Percentiles rank a stretch among this genome's conserved stretches.
phyloP scores from a whole-genome alignment of 2,797 vertebrate genomes.

The Emydoidea blandingii region DNA sequence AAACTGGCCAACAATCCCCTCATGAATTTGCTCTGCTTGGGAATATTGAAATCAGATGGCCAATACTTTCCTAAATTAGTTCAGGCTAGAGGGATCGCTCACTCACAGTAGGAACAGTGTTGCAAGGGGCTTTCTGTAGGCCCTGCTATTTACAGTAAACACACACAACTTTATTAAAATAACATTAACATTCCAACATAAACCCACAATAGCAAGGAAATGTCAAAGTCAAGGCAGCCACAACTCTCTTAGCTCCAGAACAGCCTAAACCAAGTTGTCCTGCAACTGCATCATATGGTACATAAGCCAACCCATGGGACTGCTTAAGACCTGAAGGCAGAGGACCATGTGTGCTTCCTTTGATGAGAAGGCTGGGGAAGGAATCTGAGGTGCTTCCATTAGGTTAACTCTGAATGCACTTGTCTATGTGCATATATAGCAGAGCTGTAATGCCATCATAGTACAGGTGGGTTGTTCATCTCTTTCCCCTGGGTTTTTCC shows the following conservation, averaged over 20 bases:
- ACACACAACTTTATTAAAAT: constrained; percentile 48
- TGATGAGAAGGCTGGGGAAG: not conserved
- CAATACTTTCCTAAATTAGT: constrained; percentile 68
- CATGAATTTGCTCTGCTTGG: constrained; percentile 65
- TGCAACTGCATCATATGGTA: not conserved
- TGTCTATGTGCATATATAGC: rapidly evolving
- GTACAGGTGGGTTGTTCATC: not conserved
- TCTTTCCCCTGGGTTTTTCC: not conserved
- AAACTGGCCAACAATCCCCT: constrained; percentile 64
- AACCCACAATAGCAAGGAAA: constrained; percentile 39
- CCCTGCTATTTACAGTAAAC: constrained; percentile 68
- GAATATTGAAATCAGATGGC: constrained; percentile 77
- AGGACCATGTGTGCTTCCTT: constrained; percentile 12
- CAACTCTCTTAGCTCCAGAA: not conserved
- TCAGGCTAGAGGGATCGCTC: constrained; percentile 67
- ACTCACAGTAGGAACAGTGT: constrained; percentile 47
- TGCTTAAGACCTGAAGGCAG: not conserved
- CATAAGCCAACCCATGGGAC: rapidly evolving
- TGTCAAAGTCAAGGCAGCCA: not conserved
- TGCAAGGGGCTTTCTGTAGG: constrained; percentile 56
- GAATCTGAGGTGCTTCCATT: not conserved
- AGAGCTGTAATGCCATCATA: not conserved
- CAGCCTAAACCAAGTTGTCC: not conserved
- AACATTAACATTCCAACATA: constrained; percentile 55
- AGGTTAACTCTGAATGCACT: not conserved